Percentiles rank a stretch among this genome's conserved stretches.
phyloP scores from a whole-genome alignment of 1,140 invertebrate species.

The Drosophila funebris region DNA sequence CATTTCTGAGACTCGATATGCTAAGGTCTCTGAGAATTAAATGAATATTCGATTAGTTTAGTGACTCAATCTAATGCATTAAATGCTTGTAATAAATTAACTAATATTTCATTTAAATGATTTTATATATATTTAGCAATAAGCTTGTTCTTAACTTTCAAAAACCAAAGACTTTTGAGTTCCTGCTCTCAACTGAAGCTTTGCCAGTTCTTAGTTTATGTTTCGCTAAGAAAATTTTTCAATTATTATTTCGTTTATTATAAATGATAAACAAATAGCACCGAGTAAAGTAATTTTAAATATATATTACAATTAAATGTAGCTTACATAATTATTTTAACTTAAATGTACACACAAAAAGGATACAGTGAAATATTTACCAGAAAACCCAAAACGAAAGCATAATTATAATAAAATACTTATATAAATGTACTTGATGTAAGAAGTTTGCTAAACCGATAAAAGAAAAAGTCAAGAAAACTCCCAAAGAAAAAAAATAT shows the following conservation, averaged over 20 bases:
- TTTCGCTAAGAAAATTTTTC: slow-evolving; percentile 25
- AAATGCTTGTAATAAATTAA: slow-evolving; percentile 70
- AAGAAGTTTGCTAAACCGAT: slow-evolving; percentile 76
- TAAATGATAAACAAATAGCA: slow-evolving; percentile 33
- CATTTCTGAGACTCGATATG: slow-evolving; percentile 17
- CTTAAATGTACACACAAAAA: slow-evolving; percentile 66
- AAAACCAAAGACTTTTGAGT: slow-evolving; percentile 67
- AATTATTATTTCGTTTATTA: slow-evolving; percentile 12
- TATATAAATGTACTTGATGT: slow-evolving; percentile 80
- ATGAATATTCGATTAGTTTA: slow-evolving; percentile 57
- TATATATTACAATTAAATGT: slow-evolving; percentile 62
- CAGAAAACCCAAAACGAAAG: slow-evolving; percentile 31
- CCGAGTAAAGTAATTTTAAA: slow-evolving; percentile 76
- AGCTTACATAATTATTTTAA: slow-evolving; percentile 80
- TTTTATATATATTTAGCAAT: slow-evolving; percentile 40
- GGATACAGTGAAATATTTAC: slow-evolving; percentile 46
- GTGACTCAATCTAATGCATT: slow-evolving; percentile 58
- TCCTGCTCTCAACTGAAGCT: slow-evolving; percentile 55
- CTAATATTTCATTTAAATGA: slow-evolving; percentile 28
- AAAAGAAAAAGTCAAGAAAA: slow-evolving; percentile 35
- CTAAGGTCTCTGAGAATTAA: slow-evolving; percentile 25
- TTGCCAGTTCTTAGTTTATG: slow-evolving; percentile 30
- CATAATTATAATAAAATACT: slow-evolving; percentile 39
- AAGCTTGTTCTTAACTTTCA: slow-evolving; percentile 51
- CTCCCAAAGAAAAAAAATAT: slow-evolving; percentile 17